Conservation (phyloP, 2,888 invertebrate genomes). For the Agonopterix alstromeriana region DNA sequence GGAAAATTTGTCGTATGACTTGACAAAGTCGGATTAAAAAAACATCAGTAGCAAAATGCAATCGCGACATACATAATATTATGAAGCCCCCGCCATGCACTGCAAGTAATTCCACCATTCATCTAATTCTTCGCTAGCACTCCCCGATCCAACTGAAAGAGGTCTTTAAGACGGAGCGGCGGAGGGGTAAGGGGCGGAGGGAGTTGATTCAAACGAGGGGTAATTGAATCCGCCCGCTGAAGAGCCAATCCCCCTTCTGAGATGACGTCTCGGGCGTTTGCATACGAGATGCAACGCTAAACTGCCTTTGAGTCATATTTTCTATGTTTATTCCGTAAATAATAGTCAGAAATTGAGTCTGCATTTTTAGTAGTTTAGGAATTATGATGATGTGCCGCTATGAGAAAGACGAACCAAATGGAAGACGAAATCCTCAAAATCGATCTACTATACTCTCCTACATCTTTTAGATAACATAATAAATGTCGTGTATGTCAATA, state of each 20-base stretch:
- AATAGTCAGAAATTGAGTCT: background rate
- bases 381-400: background rate
- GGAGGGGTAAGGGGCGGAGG: constrained; percentile 10
- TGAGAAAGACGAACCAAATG: too few relatives aligned
- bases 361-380: background rate
- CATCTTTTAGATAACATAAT: too few relatives aligned
- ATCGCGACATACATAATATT: too few relatives aligned
- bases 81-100: too few relatives aligned
- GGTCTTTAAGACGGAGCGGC: constrained; percentile 5
- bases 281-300: constrained; percentile 30
- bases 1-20: too few relatives aligned
- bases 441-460: too few relatives aligned
- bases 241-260: constrained; percentile 23
- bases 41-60: too few relatives aligned
- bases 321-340: background rate
- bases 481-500: too few relatives aligned
- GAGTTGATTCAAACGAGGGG: constrained; percentile 21
- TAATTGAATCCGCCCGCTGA: constrained; percentile 34
- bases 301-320: constrained; percentile 3
- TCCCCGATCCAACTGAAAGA: background rate
- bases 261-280: constrained; percentile 25
- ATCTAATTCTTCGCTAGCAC: too few relatives aligned
- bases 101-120: too few relatives aligned
- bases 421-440: too few relatives aligned
- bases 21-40: too few relatives aligned